These are phyloP conservation scores for Todiramphus chloris DNA, from an alignment of 2,113 vertebrate species.

Conservation along the genomic window DNA sequence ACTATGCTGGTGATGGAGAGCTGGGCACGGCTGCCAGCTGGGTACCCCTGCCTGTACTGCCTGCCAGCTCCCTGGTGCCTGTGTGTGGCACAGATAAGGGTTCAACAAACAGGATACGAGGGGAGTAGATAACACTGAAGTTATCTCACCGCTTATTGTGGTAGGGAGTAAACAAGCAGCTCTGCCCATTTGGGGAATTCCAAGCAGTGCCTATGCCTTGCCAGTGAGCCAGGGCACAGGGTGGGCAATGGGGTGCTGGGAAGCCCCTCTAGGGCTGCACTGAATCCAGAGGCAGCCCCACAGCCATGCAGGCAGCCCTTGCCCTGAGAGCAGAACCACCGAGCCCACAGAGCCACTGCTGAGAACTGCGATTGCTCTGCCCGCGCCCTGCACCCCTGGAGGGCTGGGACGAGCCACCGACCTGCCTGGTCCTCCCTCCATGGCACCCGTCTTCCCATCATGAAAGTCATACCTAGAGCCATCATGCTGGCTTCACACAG, in stretches of 20 bases:
- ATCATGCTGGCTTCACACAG: fast-evolving
- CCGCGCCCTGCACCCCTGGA: neutral
- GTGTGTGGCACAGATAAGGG: neutral
- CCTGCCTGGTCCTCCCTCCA: neutral
- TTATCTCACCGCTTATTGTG: neutral
- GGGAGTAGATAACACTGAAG: neutral
- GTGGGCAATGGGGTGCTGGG: neutral
- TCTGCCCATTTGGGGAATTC: neutral
- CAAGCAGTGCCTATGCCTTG: neutral
- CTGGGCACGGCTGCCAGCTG: fast-evolving
- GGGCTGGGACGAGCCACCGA: fast-evolving
- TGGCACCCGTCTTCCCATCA: neutral
- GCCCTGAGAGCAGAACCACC: neutral
- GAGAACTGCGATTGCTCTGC: neutral
- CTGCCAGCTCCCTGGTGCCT: neutral
- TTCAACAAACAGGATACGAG: slow-evolving; percentile 37
- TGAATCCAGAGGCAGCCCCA: neutral
- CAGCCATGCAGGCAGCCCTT: neutral
- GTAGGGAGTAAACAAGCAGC: neutral
- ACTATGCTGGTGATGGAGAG: neutral
- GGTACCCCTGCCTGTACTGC: fast-evolving
- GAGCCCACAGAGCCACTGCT: neutral
- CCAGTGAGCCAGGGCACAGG: fast-evolving
- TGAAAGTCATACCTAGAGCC: neutral
- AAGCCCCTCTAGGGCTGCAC: neutral